Evolutionary conservation across 2,888 invertebrate species (phyloP), one percentile per base, ranked within the genome.

Genomic region (Cataglyphis altisquamis): DNA sequence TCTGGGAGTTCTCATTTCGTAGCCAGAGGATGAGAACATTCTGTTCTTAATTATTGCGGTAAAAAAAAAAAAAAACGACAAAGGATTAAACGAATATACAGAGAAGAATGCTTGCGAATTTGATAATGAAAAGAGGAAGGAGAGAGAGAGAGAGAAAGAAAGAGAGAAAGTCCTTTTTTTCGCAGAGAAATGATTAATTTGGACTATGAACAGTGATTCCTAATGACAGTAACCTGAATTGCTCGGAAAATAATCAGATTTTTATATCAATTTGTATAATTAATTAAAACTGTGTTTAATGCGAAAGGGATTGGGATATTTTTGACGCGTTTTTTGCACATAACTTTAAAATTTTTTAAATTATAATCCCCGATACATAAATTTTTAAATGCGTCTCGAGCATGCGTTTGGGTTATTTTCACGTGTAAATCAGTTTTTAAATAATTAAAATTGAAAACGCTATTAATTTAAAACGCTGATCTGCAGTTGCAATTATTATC

Each of bases 1-100:
- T 41, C 32, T 41, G n/a, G 57, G 41, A 78, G 57, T 57, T 57
- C 39, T 77, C 39, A n/a, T 55, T 67, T 45, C 21, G 55, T 41
- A 18, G 18, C 55, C 12, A 15, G 15, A 12, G 32, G n/a, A 29
- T 29, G 55, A 55, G 29, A 45, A 21, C 36, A 15, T 12, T 25
- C 8, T n/a, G 15, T 41, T 32, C 25, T 68, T 68, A 68, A 68
- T 57, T 78, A 57, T 68, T 6, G 15, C 12, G 41, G 12, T 75
- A 25, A 25, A 25, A 25, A 25, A 25, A 25, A 25, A 32, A 32
- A 32, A 52, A 25, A 66, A n/a, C 39, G 77, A 68, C 32, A 78
- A 78, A 68, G 52, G 36, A 2, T 52, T 66, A 55, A 48, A 66
- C 64, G 36, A 66, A 55, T 52, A 0, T 55, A 39, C 15, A 15